Base-by-base conservation (phyloP, 2,113 vertebrate genomes). In the Anarrhichthys ocellatus region DNA sequence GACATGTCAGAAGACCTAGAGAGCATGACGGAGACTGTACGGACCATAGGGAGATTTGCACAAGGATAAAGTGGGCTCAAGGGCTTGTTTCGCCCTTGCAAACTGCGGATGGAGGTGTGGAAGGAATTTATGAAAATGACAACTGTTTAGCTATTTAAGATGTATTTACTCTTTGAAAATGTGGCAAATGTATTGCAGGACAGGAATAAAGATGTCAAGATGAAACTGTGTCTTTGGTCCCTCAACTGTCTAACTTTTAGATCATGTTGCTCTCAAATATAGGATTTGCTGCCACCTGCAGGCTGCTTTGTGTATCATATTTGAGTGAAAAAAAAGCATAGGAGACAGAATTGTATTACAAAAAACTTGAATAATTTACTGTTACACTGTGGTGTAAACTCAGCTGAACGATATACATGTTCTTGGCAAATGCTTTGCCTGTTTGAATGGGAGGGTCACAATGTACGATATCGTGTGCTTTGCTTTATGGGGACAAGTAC, bases 121-220 rank as follows among this genome's bases (percentile, higher is more conserved):
- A 88, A 78, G 85, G 78, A 90, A 81, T 87, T 88, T 89, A 90
- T 93, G 84, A 90, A 93, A 90, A 86, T 91, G 81, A 92, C 89
- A 91, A 86, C 89, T 92, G 88, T 93, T 91, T 88, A 90, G 90
- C 92, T 94, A 90, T 93, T 93, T 92, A 93, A 93, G 87, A 91
- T 92, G 92, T 93, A 94, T 93, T 92, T 93, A 94, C 91, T 92
- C 92, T 91, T 89, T 83, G 82, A 81, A 90, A 88, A 91, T 91
- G 90, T 94, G 89, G 88, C 90, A 94, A 89, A 84, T 93, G 88
- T 91, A 89, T 90, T 87, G 85, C 90, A 81, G 93, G 92, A 91
- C 85, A 91, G 90, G 88, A 94, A 93, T 93, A 94, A 94, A 94
- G 87, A 92, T 93, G 90, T 93, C 88, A 87, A 91, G 78, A 89